Base-by-base conservation (phyloP, 2,888 invertebrate species). In the Drosophila nr. perissopoda region DNA sequence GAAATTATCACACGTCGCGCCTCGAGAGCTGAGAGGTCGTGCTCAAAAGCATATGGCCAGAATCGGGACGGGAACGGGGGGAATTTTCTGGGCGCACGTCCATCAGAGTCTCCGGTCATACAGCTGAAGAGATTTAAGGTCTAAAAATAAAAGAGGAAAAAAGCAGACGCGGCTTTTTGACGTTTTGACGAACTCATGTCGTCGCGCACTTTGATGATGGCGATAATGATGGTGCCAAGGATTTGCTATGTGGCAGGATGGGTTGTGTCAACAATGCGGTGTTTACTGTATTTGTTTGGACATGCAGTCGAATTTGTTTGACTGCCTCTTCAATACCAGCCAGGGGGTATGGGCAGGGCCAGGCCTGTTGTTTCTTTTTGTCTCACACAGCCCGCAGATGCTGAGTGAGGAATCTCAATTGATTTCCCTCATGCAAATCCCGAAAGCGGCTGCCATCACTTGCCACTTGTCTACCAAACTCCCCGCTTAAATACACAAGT, bases 151-250 rank as follows among this genome's bases (percentile, higher is more conserved):
- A 69, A 59, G 33, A 48, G 53, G 36, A 31, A 29, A 42, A 76
- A 65, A 57, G 52, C 70, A 74, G 79, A 76, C 66, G 66, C 58
- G 40, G 58, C 56, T 60, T 72, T 79, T 79, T 78, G 54, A 81
- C 64, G 73, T 80, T 80, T 78, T 87, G 88, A 87, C 83, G 86
- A 83, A 83, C 86, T 87, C 67, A 64, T 75, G 81, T 87, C 80
- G 78, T 77, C 82, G 76, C 63, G 60, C 52, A 59, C 36, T 86
- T 88, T 86, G 84, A 80, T 76, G 75, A 63, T 53, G 56, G 62
- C 33, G 70, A 59, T 63, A 65, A 65, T 69, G 72, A 69, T 42
- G 73, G 27, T 52, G 74, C 33, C 16, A 69, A 79, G 73, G 89
- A 74, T 87, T 72, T 61, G 61, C 33, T 40, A 53, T 57, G 78